These are phyloP conservation scores for Pogona vitticeps DNA, from an alignment of 2,113 vertebrate species.

Conservation along the genomic window DNA sequence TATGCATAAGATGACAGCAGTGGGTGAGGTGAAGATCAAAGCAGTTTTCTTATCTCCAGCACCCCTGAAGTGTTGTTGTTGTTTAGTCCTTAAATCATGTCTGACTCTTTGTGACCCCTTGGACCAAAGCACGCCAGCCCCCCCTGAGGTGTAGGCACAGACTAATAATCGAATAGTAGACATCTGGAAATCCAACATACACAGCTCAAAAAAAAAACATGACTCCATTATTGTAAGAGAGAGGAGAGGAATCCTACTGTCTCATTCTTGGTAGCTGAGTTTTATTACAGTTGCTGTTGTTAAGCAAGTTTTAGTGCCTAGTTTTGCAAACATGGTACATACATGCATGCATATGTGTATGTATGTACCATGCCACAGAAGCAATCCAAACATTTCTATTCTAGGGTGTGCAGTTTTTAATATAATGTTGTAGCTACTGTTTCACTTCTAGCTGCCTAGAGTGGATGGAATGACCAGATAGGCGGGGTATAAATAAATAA, in stretches of 20 bases:
- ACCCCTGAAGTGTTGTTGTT: too few relatives aligned
- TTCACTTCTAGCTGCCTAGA: too few relatives aligned
- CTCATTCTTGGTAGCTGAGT: background rate
- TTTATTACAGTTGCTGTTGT: background rate
- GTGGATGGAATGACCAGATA: too few relatives aligned
- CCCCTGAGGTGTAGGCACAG: background rate
- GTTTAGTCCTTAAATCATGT: too few relatives aligned
- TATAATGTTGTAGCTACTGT: background rate
- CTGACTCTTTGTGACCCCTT: too few relatives aligned
- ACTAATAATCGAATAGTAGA: background rate
- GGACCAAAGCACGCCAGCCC: too few relatives aligned
- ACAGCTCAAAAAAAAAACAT: background rate
- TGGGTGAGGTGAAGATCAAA: background rate
- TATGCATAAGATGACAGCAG: background rate
- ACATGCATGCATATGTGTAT: too few relatives aligned
- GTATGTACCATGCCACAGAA: background rate
- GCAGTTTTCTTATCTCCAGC: background rate
- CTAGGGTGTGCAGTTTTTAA: background rate
- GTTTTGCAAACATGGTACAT: slow-evolving; percentile 6
- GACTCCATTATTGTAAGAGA: too few relatives aligned
- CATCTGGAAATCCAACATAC: background rate
- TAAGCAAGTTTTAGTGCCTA: background rate
- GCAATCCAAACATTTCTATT: fast-evolving
- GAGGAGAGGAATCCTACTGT: background rate
- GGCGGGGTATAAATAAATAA: too few relatives aligned